Base-by-base conservation (phyloP, 2,113 vertebrate species). In the Istiophorus platypterus region DNA sequence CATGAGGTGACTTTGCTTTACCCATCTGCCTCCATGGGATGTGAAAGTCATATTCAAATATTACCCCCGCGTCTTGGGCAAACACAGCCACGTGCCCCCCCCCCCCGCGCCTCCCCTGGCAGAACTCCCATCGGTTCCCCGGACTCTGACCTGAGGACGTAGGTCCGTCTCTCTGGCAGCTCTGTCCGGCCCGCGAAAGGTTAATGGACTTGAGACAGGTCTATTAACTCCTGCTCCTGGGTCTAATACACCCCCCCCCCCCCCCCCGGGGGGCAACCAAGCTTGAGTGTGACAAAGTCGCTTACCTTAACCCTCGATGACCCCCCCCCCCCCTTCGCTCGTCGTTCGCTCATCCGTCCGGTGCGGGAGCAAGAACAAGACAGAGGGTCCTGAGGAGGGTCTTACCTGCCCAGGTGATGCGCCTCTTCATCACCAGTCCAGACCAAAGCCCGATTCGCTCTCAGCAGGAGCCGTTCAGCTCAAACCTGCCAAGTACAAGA, bases 21-120 rank as follows among this genome's bases (percentile, higher is more conserved):
- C 51, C 81, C 82, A 78, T 69, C 82, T 63, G 82, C 49, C 85
- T 76, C 80, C 24, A 80, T 12, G 45, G 68, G 78, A 75, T 11
- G 29, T 71, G 51, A 80, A 81, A 85, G 80, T 91, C 87, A 81
- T 85, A 72, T 85, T 91, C 42, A 79, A 81, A 87, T 80, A 68
- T 65, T 76, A 15, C 76, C 51, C 56, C 52, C 59, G 82, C 63
- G 24, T 47, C 64, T 14, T 15, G 65, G 72, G 71, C 69, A 79
- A 69, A 84, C 27, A 29, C 5, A 41, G 27, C 34, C 42, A 3
- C 51, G 2, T 12, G 54, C 61, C 72, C 59, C 42, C 61, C 72
- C 59, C 42, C 47, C 63, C 0, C 27, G 31, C 54, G 17, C 59
- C 31, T 57, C n/a, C n/a, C n/a, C n/a, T 42, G 6, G 62, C 22